Conservation (phyloP, 92 coral and sea anemone genomes). For the Umimayanthus kanabou region DNA sequence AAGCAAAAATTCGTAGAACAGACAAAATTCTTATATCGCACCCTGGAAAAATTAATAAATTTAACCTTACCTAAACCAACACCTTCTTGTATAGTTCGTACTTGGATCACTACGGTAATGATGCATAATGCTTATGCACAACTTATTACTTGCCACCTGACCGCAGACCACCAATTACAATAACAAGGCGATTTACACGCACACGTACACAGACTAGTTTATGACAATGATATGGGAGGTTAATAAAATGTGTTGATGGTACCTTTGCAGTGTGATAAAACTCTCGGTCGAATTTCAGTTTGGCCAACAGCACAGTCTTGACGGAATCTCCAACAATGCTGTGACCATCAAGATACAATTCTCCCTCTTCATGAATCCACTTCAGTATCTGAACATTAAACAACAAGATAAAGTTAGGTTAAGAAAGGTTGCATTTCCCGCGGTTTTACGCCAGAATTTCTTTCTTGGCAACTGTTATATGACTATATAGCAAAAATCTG, state of each 20-base stretch:
- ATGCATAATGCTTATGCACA: too few species aligned
- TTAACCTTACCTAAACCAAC: too few species aligned
- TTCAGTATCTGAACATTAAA: constrained; percentile 58
- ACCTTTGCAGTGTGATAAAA: constrained; percentile 83
- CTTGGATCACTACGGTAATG: too few species aligned
- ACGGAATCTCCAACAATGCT: constrained; percentile 51
- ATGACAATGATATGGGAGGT: not conserved
- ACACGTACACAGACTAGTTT: not conserved
- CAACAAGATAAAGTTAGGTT: constrained; percentile 10
- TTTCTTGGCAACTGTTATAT: too few species aligned
- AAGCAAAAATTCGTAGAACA: too few species aligned
- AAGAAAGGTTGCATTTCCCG: too few species aligned
- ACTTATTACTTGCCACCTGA: not conserved
- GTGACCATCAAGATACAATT: constrained; percentile 60
- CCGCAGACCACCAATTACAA: not conserved
- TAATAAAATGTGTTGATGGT: not conserved
- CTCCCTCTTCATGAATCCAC: constrained; percentile 89
- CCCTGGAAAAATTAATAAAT: too few species aligned
- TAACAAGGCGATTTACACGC: not conserved
- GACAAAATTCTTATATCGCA: too few species aligned
- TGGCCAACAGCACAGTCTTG: constrained; percentile 56
- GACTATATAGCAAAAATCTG: too few species aligned
- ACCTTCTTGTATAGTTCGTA: too few species aligned
- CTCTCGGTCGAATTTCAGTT: constrained; percentile 77
- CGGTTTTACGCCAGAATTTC: too few species aligned